Evolutionary conservation across 1,140 invertebrate genomes (phyloP).

Genomic region (Grapholita molesta): DNA sequence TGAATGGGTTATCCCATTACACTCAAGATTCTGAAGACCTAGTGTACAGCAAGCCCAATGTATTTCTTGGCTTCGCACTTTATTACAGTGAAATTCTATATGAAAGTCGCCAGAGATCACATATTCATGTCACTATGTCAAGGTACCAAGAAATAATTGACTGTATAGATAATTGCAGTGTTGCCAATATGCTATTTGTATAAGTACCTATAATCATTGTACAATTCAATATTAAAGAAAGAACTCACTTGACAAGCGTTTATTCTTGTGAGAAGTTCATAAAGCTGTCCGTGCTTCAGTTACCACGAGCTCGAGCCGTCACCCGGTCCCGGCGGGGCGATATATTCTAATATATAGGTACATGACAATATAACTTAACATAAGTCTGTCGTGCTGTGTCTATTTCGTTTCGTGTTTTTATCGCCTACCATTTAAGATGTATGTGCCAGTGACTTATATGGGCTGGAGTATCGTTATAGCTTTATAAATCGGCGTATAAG

Average conservation of each 20-base stretch:
- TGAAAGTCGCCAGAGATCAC: too few species aligned
- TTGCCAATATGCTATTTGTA: too few species aligned
- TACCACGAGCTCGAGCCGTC: not conserved
- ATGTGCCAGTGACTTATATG: not conserved
- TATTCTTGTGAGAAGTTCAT: constrained; percentile 1
- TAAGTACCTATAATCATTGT: too few species aligned
- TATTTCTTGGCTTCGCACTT: too few species aligned
- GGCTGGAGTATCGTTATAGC: not conserved
- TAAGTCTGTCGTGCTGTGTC: not conserved
- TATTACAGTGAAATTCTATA: too few species aligned
- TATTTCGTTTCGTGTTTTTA: not conserved
- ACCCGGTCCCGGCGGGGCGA: not conserved
- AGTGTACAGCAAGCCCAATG: too few species aligned
- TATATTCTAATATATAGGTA: not conserved
- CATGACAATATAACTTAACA: not conserved
- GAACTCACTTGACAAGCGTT: not conserved
- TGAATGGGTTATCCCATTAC: too few species aligned
- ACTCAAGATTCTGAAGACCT: too few species aligned
- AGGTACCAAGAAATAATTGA: too few species aligned
- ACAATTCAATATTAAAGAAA: not conserved
- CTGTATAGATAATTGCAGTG: too few species aligned
- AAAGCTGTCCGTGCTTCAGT: not conserved
- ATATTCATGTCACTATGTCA: too few species aligned
- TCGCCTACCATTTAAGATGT: not conserved
- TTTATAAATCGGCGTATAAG: not conserved